These are phyloP conservation scores for Thereva nobilitata DNA, from an alignment of 2,888 invertebrate species.

Conservation along the genomic window DNA sequence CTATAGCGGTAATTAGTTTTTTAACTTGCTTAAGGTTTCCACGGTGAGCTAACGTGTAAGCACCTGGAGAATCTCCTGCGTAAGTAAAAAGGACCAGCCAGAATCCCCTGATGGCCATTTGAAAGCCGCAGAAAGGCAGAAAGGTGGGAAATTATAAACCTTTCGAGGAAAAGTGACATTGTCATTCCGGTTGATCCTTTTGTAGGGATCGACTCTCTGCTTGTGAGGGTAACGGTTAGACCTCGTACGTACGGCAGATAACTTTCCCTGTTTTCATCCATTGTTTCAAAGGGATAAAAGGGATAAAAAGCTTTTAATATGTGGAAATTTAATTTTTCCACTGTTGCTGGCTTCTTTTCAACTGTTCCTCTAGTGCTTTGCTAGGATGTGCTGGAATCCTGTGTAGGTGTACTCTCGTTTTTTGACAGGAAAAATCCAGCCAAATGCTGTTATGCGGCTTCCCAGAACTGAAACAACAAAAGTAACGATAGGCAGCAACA, in stretches of 20 bases:
- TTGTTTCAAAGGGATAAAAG: conserved; percentile 28
- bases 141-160: no score
- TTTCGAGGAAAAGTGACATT: no score
- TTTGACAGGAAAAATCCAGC: background rate
- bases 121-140: no score
- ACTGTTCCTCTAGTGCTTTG: conserved; percentile 14
- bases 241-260: conserved; percentile 22
- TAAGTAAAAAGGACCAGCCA: no score
- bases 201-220: background rate
- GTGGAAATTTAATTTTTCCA: conserved; percentile 40
- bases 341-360: conserved; percentile 35
- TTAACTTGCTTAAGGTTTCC: no score
- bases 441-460: conserved; percentile 26
- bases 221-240: conserved; percentile 11
- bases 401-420: no score
- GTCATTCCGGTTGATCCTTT: no score
- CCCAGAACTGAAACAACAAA: conserved; percentile 36
- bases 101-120: no score
- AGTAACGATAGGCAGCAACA: conserved; percentile 38
- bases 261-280: conserved; percentile 23
- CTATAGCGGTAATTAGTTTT: no score
- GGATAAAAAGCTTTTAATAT: conserved; percentile 39
- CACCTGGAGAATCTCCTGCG: no score
- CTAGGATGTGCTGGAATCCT: background rate
- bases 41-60: no score